Evolutionary conservation across 2,113 vertebrate genomes (phyloP), one percentile per base, ranked within the genome.

Genomic region (Engystomops pustulosus): DNA sequence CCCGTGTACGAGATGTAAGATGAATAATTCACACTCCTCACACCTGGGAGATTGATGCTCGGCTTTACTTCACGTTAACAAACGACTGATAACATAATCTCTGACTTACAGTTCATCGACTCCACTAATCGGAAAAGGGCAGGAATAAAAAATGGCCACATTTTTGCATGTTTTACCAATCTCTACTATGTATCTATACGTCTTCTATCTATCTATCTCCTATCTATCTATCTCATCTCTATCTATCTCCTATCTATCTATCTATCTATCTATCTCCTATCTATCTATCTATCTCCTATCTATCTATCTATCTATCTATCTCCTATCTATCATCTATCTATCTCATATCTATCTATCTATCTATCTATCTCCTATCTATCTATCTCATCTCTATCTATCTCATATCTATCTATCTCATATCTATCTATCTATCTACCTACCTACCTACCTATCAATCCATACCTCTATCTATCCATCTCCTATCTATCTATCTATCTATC

Each of bases 221-320:
- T 58, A 60, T 60, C 55, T 60, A 60, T 60, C 55, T 60, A 60
- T 60, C 55, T 47, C 11, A 6, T 53, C 20, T 53, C 51, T 53
- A 53, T 53, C 51, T 53, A 53, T 53, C 51, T 53, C n/a, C 51
- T 53, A 53, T 53, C 51, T 53, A 53, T 53, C 51, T 53, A 53
- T 53, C 18, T 53, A n/a, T 53, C 51, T 53, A 53, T 53, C 18
- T 53, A 53, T 53, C 20, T 53, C 7, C 18, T 53, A 53, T 53
- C 51, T 53, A 53, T 60, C 55, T 60, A 60, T 60, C 55, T 60
- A 60, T 60, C 55, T 60, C 27, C 55, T 60, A 27, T 60, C 55
- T 60, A 60, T 60, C 55, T 60, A 60, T 60, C 55, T 60, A 60
- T 60, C 55, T 60, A 27, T 60, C 55, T 60, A 60, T 60, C 38